Percentiles rank a stretch among this genome's conserved stretches.
Conservation (phyloP, 2,797 vertebrate genomes). For the Psittacula echo region DNA sequence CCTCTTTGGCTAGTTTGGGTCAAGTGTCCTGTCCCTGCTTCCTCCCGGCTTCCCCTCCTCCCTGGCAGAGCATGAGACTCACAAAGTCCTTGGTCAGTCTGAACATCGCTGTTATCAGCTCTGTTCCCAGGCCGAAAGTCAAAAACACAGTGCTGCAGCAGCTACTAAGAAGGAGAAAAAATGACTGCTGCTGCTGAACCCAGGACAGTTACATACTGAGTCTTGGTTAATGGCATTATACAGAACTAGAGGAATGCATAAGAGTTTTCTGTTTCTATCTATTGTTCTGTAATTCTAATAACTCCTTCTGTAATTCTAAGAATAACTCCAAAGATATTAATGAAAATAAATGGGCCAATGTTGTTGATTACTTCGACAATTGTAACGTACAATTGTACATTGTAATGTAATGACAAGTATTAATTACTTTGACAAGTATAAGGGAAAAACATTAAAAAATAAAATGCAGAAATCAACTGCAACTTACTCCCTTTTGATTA, state of each 20-base stretch:
- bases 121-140: too few relatives aligned
- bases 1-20: too few relatives aligned
- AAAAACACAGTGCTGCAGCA: too few relatives aligned
- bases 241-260: neutral
- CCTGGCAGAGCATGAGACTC: too few relatives aligned
- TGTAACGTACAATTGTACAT: too few relatives aligned
- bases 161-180: too few relatives aligned
- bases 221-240: neutral
- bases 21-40: too few relatives aligned
- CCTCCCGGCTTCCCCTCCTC: too few relatives aligned
- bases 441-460: neutral
- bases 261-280: neutral
- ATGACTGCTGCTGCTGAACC: too few relatives aligned
- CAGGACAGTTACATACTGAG: neutral
- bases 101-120: too few relatives aligned
- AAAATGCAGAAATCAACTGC: neutral
- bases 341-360: neutral
- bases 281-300: neutral
- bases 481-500: neutral
- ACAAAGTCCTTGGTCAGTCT: too few relatives aligned
- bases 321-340: neutral
- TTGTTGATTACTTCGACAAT: neutral
- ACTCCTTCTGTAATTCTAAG: neutral
- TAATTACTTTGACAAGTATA: neutral
- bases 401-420: too few relatives aligned